Percentiles rank a stretch among this genome's conserved stretches.
Evolutionary conservation across 2,888 invertebrate species (phyloP).

Genomic region (Cosmorhoe ocellata): DNA sequence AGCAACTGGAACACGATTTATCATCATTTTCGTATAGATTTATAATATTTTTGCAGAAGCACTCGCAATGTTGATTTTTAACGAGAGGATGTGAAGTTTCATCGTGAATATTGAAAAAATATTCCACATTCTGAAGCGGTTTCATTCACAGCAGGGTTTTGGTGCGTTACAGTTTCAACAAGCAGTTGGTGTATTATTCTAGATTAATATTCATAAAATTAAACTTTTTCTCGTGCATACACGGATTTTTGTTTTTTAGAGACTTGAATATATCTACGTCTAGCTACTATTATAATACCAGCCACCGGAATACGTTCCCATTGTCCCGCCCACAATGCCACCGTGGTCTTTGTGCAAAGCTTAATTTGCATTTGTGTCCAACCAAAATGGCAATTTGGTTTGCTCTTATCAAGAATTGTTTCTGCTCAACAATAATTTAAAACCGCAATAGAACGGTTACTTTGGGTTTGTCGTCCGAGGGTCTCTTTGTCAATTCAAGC

Average conservation of each 20-base stretch:
- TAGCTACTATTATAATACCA: too few species aligned
- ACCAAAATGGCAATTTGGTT: slow-evolving; percentile 33
- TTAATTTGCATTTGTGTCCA: slow-evolving; percentile 29
- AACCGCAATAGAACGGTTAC: slow-evolving; percentile 3
- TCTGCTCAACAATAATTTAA: slow-evolving; percentile 16
- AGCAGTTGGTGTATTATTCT: too few species aligned
- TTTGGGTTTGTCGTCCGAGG: background rate
- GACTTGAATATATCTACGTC: slow-evolving; percentile 10
- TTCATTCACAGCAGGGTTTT: slow-evolving; percentile 5
- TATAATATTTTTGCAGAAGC: slow-evolving; percentile 17
- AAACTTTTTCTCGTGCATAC: slow-evolving; percentile 7
- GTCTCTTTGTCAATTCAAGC: background rate
- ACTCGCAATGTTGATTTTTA: slow-evolving; percentile 14
- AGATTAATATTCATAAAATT: background rate
- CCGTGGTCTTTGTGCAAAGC: slow-evolving; percentile 27
- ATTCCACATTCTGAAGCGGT: slow-evolving; percentile 13
- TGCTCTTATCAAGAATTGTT: slow-evolving; percentile 27
- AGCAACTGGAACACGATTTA: slow-evolving; percentile 19
- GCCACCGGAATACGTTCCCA: slow-evolving; percentile 17
- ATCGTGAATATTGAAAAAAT: slow-evolving; percentile 16
- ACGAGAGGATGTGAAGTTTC: slow-evolving; percentile 15
- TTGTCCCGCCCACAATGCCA: slow-evolving; percentile 28
- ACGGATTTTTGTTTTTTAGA: slow-evolving; percentile 12
- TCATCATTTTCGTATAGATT: slow-evolving; percentile 15
- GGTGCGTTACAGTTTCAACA: too few species aligned